Conservation (phyloP, 2,888 invertebrate species). For the Euzophera pinguis region DNA sequence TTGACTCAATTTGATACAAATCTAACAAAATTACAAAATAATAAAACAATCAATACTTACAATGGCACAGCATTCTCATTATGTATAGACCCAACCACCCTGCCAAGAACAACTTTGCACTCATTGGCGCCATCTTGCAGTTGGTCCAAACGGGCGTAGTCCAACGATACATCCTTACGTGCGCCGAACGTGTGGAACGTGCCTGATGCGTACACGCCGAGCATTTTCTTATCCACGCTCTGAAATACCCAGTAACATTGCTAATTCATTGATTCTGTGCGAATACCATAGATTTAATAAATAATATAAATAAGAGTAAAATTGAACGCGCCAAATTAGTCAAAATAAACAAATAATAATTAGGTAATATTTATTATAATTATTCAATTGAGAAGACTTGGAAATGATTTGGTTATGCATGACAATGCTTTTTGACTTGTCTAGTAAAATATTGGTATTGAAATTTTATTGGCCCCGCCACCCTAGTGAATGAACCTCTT, state of each 20-base stretch:
- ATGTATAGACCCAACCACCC: slow-evolving; percentile 89
- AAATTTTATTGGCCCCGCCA: too few species aligned
- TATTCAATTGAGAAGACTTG: too few species aligned
- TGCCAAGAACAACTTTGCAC: slow-evolving; percentile 84
- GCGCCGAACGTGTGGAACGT: slow-evolving; percentile 38
- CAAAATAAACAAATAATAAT: too few species aligned
- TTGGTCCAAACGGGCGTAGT: slow-evolving; percentile 60
- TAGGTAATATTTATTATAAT: too few species aligned
- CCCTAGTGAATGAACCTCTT: too few species aligned
- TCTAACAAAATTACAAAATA: too few species aligned
- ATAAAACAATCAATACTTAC: slow-evolving; percentile 73
- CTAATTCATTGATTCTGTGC: neutral
- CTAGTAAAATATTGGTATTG: too few species aligned
- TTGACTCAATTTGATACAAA: too few species aligned
- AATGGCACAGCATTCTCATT: slow-evolving; percentile 88
- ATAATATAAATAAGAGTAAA: too few species aligned
- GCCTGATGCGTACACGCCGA: slow-evolving; percentile 82
- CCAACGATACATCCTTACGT: slow-evolving; percentile 48
- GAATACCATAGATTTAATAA: neutral
- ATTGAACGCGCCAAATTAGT: too few species aligned
- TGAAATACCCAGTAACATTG: slow-evolving; percentile 39
- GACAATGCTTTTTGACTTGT: too few species aligned
- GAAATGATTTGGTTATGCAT: too few species aligned
- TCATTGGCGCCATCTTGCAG: slow-evolving; percentile 83
- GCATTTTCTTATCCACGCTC: slow-evolving; percentile 83